Evolutionary conservation across 2,888 invertebrate species (phyloP), one percentile per base, ranked within the genome.

Genomic region (Keiferia lycopersicella): DNA sequence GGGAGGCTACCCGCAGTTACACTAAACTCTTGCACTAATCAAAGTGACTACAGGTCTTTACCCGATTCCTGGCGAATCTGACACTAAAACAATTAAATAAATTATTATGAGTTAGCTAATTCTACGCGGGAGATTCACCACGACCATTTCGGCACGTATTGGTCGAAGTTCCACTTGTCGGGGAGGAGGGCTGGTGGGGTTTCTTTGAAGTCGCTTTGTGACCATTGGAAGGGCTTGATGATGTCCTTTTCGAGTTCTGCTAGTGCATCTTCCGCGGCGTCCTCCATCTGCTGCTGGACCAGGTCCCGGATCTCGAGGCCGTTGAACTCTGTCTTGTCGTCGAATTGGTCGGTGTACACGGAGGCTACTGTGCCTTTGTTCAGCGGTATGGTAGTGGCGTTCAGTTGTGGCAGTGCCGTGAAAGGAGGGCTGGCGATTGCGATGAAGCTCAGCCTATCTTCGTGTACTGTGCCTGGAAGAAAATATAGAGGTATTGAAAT

Each of bases 221-320:
- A 94, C 97, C 97, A 97, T 75, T 94, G 93, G 83, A 97, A 97
- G 0, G 96, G 94, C 63, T 84, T 83, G 8, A 91, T 75, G 2
- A 81, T 71, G 64, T 87, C 80, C 74, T 78, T 86, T 66, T 87
- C 87, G 14, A 83, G 78, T 62, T 75, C 64, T 61, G 88, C 86
- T 48, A 86, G 69, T 20, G 82, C 79, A 65, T 87, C 84, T 63
- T 86, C 83, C 62, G 80, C 80, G 0, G 81, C 86, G 72, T 88
- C 84, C 68, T 88, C 87, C 66, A 82, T 80, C 63, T 86, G 84
- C 0, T 88, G 87, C 57, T 83, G 82, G 1, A 89, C 83, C 3
- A 88, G 78, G 67, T 90, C 84, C 65, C 86, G 75, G 65, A 90
- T 86, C 72, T 90, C 86, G 1, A 84, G 68, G 14, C 86, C 85